These are phyloP conservation scores for Ahaetulla prasina DNA, from an alignment of 2,113 vertebrate genomes.

Conservation along the genomic window DNA sequence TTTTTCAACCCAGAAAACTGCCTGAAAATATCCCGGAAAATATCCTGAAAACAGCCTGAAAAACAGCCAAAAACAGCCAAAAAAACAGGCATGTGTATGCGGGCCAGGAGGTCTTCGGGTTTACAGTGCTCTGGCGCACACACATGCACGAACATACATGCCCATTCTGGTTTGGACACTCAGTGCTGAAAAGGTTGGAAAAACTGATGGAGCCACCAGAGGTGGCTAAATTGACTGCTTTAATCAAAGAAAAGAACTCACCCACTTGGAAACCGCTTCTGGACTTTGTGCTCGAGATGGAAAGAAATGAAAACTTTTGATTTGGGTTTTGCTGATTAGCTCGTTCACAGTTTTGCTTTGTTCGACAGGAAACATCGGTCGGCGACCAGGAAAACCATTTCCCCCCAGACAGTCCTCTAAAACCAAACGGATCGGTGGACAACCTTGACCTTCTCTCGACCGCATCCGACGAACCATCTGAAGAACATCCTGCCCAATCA, in stretches of 20 bases:
- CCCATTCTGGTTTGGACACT: no score
- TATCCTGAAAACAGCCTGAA: no score
- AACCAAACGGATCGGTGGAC: conserved; percentile 76
- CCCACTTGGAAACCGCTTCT: background rate
- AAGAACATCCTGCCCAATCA: conserved; percentile 26
- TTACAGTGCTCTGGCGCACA: no score
- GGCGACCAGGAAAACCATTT: conserved; percentile 46
- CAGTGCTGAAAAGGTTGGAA: background rate
- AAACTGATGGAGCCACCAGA: background rate
- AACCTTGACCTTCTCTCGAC: conserved; percentile 68
- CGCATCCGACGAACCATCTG: conserved; percentile 44
- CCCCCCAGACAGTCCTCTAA: conserved; percentile 50
- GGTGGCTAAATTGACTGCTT: background rate
- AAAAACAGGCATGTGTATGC: no score
- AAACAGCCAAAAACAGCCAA: no score
- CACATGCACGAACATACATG: no score
- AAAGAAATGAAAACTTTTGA: background rate
- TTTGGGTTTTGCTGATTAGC: background rate
- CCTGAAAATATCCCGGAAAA: no score
- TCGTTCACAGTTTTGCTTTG: background rate
- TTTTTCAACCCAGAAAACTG: no score
- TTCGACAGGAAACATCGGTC: conserved; percentile 49
- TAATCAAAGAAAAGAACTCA: background rate
- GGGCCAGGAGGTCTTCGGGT: no score
- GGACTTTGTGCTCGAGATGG: background rate